phyloP scores from a whole-genome alignment of 2,888 invertebrate genomes.

The Dexiosoma caninum region DNA sequence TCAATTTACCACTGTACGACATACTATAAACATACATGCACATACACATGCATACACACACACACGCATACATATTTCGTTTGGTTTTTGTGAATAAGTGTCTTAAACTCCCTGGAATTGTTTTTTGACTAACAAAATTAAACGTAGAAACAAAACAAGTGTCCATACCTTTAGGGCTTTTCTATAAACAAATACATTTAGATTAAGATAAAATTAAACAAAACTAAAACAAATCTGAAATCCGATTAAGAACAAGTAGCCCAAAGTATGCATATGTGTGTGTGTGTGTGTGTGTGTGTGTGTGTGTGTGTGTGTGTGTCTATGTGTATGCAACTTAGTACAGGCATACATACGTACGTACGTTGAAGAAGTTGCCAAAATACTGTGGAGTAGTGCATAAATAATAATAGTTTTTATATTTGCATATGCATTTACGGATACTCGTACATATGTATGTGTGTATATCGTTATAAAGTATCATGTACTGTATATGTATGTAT shows the following conservation, averaged over 20 bases:
- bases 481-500: background rate
- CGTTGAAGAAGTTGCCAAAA: background rate
- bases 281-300: too few relatives aligned
- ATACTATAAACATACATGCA: background rate
- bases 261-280: too few relatives aligned
- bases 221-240: slow-evolving; percentile 54
- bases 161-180: slow-evolving; percentile 30
- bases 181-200: slow-evolving; percentile 50
- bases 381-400: slow-evolving; percentile 2
- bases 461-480: too few relatives aligned
- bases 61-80: background rate
- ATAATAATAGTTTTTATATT: background rate
- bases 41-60: too few relatives aligned
- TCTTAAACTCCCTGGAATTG: slow-evolving; percentile 4
- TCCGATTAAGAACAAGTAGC: slow-evolving; percentile 52
- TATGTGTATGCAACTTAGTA: too few relatives aligned
- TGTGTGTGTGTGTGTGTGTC: too few relatives aligned
- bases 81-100: background rate
- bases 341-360: background rate
- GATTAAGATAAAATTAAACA: slow-evolving; percentile 57
- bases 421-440: too few relatives aligned
- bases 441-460: too few relatives aligned
- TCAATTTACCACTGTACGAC: slow-evolving; percentile 10
- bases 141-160: slow-evolving; percentile 1
- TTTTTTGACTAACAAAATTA: slow-evolving; percentile 1